Base-by-base conservation (phyloP, 2,797 vertebrate species). In the Astyanax mexicanus region DNA sequence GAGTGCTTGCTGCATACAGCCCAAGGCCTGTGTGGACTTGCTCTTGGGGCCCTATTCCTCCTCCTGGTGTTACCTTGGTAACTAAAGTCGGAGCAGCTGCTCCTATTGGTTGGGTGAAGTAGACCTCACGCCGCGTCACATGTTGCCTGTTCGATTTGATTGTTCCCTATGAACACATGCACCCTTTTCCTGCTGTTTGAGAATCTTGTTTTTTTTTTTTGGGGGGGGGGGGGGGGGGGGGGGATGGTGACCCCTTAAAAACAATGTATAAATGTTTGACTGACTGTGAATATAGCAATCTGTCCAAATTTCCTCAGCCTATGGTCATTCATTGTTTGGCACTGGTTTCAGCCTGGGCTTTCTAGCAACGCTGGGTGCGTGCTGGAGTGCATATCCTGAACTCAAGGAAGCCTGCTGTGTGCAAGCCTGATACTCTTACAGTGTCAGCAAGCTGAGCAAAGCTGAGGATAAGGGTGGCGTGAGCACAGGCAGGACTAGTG, bases 11-110 rank as follows among this genome's bases (percentile, higher is more conserved):
- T 86, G 79, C 84, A 80, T 88, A 75, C 86, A 90, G 90, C 47
- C 4, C 40, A 19, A 27, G 13, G 91, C 93, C 80, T 94, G 89
- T 90, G 83, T 25, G 90, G 91, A 91, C 93, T 89, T 64, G 91
- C 91, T 86, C 38, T 78, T 19, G 44, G 80, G 89, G 88, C 90
- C 89, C 88, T 76, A 57, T 87, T 77, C 70, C 87, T 86, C 88
- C 87, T 92, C 86, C 60, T 61, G 5, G 64, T 80, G 84, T 92
- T 88, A 87, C 92, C 84, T 85, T 87, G 89, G 92, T 89, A 88
- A 91, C 91, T 81, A 81, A 74, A 75, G 61, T 77, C 47, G 64
- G 64, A 69, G 76, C 44, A 38, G 55, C 32, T 60, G 27, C 21
- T 55, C 69, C 52, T 64, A 83, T 84, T 85, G 80, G 80, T 8